phyloP scores from a whole-genome alignment of 2,888 invertebrate genomes.

The Pristionchus entomophagus region DNA sequence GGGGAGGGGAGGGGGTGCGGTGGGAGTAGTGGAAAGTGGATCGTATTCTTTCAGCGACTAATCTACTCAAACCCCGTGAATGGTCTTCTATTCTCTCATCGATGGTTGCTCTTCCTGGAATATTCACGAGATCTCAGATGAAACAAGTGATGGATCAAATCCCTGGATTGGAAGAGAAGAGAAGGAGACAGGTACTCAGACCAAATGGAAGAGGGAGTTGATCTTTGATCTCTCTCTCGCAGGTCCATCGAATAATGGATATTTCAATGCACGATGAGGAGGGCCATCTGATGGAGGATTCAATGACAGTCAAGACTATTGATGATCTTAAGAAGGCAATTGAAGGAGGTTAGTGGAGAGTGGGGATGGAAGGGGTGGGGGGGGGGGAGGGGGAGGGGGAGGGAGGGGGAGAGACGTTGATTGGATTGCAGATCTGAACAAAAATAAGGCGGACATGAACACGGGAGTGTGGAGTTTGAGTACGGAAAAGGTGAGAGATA shows the following conservation, averaged over 20 bases:
- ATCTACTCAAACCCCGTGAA: neutral
- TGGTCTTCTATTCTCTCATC: conserved; percentile 37
- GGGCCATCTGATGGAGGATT: conserved; percentile 32
- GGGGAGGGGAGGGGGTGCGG: neutral
- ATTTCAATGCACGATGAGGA: conserved; percentile 40
- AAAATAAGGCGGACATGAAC: neutral
- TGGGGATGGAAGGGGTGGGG: no score
- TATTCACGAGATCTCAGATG: neutral
- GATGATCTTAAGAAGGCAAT: conserved; percentile 49
- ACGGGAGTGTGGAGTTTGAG: conserved; percentile 37
- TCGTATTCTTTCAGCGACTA: neutral
- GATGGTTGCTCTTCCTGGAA: conserved; percentile 20
- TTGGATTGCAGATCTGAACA: conserved; percentile 16
- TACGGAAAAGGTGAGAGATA: conserved; percentile 29
- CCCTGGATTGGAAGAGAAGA: conserved; percentile 5
- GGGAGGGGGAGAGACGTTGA: neutral
- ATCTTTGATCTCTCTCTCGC: neutral
- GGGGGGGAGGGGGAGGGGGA: neutral
- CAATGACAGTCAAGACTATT: conserved; percentile 49
- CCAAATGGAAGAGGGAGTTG: neutral
- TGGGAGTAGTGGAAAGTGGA: no score
- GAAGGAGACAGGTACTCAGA: conserved; percentile 26
- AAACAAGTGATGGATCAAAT: conserved; percentile 27
- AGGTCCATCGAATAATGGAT: conserved; percentile 41
- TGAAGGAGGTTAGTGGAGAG: neutral